Evolutionary conservation across 2,797 vertebrate species (phyloP), one percentile per base, ranked within the genome.

Genomic region (Acrossocheilus fasciatus): DNA sequence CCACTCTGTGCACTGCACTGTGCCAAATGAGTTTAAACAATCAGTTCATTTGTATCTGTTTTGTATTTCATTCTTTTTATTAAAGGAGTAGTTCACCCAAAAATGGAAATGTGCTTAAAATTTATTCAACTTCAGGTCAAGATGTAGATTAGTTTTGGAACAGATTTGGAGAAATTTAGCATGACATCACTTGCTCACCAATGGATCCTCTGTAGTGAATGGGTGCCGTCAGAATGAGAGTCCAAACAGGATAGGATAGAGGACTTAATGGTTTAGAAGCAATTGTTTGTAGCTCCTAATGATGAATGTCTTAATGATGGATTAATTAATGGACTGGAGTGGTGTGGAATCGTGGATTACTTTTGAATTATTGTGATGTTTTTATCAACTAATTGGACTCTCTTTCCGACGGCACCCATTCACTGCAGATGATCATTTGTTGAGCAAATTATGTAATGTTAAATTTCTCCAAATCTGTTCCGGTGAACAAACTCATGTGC

Each of bases 11-110:
- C 92, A 95, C 12, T 97, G 97, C 88, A 96, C 97, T 64, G 95
- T 97, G 69, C 96, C 97, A 86, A 97, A 96, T 0, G 95, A 98
- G 93, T 96, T 95, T 81, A 97, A 97, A 89, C 96, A 96, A 73
- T 94, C 96, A 91, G 96, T 96, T 96, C 54, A 90, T 73, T 57
- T 73, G 12, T 15, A 72, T 54, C 26, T 15, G 9, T 45, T 84
- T 73, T 41, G 10, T 39, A 15, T 36, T 76, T 77, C 15, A 34
- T 76, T 75, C 2, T 54, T 76, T 62, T 73, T 34, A 59, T n/a
- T 15, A 62, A 62, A 62, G 4, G 10, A 62, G 64, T 4, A 36
- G 34, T 20, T 18, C 17, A 68, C 30, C 66, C 34, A 68, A 36
- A 68, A 68, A 10, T 18, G 0, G 1, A 68, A 18, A 68, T 68